A percentile compares a stretch with the other conserved stretches of the same genome.
phyloP scores from a whole-genome alignment of 2,797 vertebrate genomes.

The Rhynchonycteris naso region DNA sequence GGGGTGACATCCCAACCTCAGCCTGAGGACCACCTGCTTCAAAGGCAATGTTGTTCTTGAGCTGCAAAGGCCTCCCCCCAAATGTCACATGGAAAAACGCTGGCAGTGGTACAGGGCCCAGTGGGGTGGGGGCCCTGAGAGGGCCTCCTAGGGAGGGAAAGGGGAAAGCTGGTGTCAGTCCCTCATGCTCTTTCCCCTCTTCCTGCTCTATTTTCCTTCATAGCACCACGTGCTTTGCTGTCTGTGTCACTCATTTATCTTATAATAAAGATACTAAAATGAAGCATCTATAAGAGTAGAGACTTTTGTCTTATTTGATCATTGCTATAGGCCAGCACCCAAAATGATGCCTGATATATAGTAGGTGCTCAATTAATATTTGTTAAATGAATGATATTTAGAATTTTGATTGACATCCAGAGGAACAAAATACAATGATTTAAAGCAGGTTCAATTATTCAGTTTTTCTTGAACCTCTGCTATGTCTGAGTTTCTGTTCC shows the following conservation, averaged over 20 bases:
- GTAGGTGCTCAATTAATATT: neutral
- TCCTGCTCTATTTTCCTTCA: neutral
- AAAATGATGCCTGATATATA: neutral
- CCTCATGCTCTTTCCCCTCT: too few species aligned
- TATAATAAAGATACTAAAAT: neutral
- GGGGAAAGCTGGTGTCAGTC: neutral
- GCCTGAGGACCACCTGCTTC: conserved; percentile 40
- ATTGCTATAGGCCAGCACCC: neutral
- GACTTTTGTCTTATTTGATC: neutral
- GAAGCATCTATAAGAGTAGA: neutral
- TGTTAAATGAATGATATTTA: neutral
- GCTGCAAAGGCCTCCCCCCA: neutral
- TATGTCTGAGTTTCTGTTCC: neutral
- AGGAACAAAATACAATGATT: neutral
- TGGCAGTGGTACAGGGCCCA: neutral
- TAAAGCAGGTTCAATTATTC: neutral
- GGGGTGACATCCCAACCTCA: neutral
- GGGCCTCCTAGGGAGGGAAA: neutral
- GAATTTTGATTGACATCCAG: neutral
- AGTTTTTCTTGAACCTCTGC: neutral
- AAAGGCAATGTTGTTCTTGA: conserved; percentile 75
- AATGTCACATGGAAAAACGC: conserved; percentile 47
- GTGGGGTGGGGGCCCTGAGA: neutral
- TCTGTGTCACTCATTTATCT: neutral
- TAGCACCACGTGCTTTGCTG: neutral